Base-by-base conservation (phyloP, 2,113 vertebrate genomes). In the Tretioscincus oriximinensis region DNA sequence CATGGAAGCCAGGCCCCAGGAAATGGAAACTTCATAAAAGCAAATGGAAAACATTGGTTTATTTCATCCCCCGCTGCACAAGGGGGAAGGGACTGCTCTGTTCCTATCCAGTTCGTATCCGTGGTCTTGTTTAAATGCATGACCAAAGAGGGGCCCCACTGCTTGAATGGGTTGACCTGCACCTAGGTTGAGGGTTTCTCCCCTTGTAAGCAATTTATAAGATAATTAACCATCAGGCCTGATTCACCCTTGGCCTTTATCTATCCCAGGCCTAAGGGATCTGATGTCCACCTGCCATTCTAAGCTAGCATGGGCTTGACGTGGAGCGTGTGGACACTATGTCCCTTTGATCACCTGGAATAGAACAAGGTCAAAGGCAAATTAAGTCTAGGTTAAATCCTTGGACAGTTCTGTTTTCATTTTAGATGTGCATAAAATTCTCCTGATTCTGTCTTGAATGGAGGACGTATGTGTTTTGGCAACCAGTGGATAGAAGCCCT, bases 1-100 rank as follows among this genome's bases (percentile, higher is more conserved):
- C 35, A 5, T 41, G 35, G 35, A 41, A 41, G 35, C 35, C 35
- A 41, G 35, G 35, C 35, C 35, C 66, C 9, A 47, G 31, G 58
- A 49, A 64, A 76, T 26, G 73, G 70, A 80, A 82, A 82, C 80
- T 82, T 82, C 66, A 63, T 49, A 31, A 75, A 58, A 31, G 51
- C 64, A 47, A 68, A 61, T 35, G 58, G 65, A 45, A 81, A 76
- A 60, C 26, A 10, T 49, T 29, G 65, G 51, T 51, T 41, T 35
- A 49, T 22, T 54, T 76, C 35, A 41, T 41, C 76, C 72, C 18
- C 31, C 10, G 26, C 9, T 29, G 14, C 51, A 28, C 31, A 31
- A 9, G 11, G 29, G 4, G 0, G 22, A 41, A 26, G 24, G 24
- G 51, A 12, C 26, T 18, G 26, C 11, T 61, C 12, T 6, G 22